Percentiles rank a stretch among this genome's conserved stretches.
phyloP scores from a whole-genome alignment of 2,113 vertebrate species.

The Megatriorchis doriae region DNA sequence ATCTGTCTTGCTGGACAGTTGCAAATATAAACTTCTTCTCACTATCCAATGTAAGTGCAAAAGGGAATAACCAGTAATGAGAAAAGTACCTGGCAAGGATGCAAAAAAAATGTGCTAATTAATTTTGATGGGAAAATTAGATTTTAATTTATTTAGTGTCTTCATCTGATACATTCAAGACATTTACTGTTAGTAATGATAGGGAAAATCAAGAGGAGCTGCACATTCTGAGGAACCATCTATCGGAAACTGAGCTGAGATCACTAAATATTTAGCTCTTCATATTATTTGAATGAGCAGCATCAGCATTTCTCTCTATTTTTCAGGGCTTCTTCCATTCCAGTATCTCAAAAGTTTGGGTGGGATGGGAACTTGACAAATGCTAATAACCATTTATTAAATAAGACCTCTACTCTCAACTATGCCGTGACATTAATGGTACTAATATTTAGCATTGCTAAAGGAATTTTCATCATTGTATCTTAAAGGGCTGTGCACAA shows the following conservation, averaged over 20 bases:
- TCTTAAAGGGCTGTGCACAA: not conserved
- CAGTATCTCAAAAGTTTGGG: not conserved
- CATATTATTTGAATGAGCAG: not conserved
- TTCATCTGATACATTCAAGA: not conserved
- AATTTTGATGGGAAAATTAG: slow-evolving; percentile 11
- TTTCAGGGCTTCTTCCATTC: not conserved
- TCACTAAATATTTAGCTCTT: not conserved
- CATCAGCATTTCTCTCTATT: not conserved
- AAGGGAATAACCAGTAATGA: not conserved
- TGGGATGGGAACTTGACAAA: not conserved
- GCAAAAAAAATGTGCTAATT: not conserved
- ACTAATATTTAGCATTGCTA: not conserved
- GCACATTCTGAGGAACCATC: not conserved
- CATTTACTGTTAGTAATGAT: not conserved
- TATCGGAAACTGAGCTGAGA: not conserved
- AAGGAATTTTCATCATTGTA: not conserved
- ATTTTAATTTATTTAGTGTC: slow-evolving; percentile 27
- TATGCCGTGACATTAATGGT: not conserved
- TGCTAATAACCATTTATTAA: not conserved
- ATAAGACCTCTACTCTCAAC: not conserved
- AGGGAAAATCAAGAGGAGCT: not conserved
- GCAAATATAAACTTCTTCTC: not conserved
- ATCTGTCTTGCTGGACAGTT: not conserved
- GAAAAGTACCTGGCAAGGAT: slow-evolving; percentile 1
- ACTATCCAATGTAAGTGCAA: not conserved